phyloP scores from a whole-genome alignment of 2,113 vertebrate species.

The Entomyzon cyanotis region DNA sequence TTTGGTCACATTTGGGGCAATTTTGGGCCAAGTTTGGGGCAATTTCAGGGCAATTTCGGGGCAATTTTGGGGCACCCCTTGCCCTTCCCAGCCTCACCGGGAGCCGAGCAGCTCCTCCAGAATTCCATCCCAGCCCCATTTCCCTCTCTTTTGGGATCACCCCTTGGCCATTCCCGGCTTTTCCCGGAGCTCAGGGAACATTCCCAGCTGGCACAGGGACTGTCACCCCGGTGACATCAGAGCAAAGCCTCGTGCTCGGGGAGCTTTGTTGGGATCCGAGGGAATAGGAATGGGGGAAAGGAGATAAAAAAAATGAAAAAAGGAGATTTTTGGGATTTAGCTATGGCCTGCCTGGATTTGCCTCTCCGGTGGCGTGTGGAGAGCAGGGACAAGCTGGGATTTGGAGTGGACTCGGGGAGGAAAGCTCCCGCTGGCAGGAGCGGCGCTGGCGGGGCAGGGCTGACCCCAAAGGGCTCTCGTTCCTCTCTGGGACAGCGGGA shows the following conservation, averaged over 20 bases:
- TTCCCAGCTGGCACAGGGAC: neutral
- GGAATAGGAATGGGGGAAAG: neutral
- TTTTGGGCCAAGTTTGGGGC: neutral
- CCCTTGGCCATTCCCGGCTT: neutral
- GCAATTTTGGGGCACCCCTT: neutral
- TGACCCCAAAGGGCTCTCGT: neutral
- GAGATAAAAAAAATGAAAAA: neutral
- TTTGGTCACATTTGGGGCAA: too few species aligned
- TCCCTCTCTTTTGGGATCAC: rapidly evolving
- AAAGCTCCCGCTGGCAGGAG: neutral
- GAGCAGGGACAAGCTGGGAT: neutral
- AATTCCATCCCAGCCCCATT: neutral
- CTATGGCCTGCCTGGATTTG: neutral
- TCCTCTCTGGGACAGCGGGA: rapidly evolving
- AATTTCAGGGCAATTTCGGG: neutral
- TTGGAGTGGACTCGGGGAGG: neutral
- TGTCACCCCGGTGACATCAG: neutral
- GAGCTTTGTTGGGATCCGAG: neutral
- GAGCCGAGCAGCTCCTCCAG: neutral
- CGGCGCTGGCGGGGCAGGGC: neutral
- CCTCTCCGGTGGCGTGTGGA: neutral
- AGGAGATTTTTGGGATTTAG: neutral
- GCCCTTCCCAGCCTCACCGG: too few species aligned
- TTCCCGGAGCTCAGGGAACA: neutral
- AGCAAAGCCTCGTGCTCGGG: neutral